Evolutionary conservation across 2,888 invertebrate genomes (phyloP).

Genomic region (Zonitis immaculata): DNA sequence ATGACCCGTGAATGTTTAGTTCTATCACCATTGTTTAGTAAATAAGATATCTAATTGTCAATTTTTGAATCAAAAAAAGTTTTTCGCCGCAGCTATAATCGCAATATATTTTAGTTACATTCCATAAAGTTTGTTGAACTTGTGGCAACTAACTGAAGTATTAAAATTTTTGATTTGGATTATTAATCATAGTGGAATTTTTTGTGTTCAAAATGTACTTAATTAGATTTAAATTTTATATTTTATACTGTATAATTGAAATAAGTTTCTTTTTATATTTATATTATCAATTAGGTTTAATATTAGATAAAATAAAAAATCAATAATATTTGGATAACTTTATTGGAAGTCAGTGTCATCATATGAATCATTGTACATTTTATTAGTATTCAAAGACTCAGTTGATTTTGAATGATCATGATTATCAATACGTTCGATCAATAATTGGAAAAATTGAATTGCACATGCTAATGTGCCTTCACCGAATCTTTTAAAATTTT

Average conservation of each 20-base stretch:
- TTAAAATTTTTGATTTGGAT: not conserved
- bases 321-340: not conserved
- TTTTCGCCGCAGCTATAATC: no score
- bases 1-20: no score
- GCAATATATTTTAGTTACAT: no score
- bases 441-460: conserved; percentile 52
- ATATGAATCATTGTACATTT: conserved; percentile 33
- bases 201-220: not conserved
- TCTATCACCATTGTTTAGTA: no score
- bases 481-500: conserved; percentile 52
- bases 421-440: conserved; percentile 52
- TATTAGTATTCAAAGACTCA: conserved; percentile 27
- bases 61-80: no score
- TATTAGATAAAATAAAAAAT: not conserved
- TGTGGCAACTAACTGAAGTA: not conserved
- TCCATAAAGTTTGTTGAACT: not conserved
- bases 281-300: no score
- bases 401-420: conserved; percentile 40
- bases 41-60: no score
- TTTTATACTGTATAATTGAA: not conserved
- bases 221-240: no score
- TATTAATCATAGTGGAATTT: not conserved
- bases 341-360: conserved; percentile 33
- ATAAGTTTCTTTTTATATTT: no score
- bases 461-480: conserved; percentile 56